These are phyloP conservation scores for Crenuchus spilurus DNA, from an alignment of 2,797 vertebrate genomes.

Conservation along the genomic window DNA sequence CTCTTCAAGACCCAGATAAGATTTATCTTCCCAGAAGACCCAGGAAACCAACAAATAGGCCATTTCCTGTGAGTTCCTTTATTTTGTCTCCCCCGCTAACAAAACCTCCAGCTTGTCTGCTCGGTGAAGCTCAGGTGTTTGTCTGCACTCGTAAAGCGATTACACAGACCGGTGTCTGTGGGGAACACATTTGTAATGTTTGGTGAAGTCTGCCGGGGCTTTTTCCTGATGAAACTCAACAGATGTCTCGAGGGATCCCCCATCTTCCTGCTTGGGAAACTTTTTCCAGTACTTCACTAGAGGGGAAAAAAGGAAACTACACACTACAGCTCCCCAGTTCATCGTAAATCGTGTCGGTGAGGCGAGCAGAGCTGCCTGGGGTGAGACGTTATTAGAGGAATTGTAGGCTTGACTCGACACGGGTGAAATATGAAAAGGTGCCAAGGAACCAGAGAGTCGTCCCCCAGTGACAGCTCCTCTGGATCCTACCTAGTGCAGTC, in stretches of 20 bases:
- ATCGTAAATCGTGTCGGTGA: constrained; percentile 32
- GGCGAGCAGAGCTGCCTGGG: constrained; percentile 38
- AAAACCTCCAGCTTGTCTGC: constrained; percentile 18
- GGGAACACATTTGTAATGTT: constrained; percentile 63
- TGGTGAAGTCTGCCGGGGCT: constrained; percentile 57
- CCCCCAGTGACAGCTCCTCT: constrained; percentile 41
- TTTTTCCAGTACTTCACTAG: constrained; percentile 29
- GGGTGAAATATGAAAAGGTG: constrained; percentile 46
- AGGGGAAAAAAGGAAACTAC: neutral
- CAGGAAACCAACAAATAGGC: constrained; percentile 19
- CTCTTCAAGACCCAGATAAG: neutral
- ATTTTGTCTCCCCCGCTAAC: neutral
- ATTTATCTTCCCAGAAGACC: constrained; percentile 14
- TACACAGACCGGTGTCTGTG: constrained; percentile 47
- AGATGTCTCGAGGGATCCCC: constrained; percentile 32
- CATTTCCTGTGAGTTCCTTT: constrained; percentile 1
- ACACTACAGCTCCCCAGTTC: constrained; percentile 23
- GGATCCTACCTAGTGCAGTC: constrained; percentile 17
- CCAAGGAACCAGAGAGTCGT: constrained; percentile 17
- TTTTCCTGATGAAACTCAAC: constrained; percentile 54
- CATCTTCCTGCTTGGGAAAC: constrained; percentile 50
- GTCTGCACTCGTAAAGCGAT: constrained; percentile 41
- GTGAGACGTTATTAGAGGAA: constrained; percentile 41
- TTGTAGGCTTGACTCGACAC: constrained; percentile 33
- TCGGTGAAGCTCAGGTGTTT: constrained; percentile 36